A percentile compares a stretch with the other conserved stretches of the same genome.
These are phyloP conservation scores for Cladorhizidae sp. DNA, from an alignment of 37 sponge, comb jelly and placozoan species.

Conservation along the genomic window DNA sequence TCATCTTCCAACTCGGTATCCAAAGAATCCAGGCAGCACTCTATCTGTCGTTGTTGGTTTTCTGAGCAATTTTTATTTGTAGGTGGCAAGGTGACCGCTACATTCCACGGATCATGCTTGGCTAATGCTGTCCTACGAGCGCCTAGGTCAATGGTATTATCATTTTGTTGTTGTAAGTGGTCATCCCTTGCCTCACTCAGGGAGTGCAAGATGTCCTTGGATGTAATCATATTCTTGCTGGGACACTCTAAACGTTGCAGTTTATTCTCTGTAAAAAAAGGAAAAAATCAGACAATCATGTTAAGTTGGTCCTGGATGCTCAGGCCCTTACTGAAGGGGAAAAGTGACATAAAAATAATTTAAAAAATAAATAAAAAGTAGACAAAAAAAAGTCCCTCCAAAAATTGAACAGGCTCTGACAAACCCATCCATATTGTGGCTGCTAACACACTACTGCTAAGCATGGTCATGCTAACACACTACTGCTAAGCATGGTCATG, in stretches of 20 bases:
- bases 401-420: no score
- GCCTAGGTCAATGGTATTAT: neutral
- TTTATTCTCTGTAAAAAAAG: constrained; percentile 5
- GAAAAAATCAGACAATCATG: neutral
- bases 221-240: constrained; percentile 18
- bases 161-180: constrained; percentile 39
- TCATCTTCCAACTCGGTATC: no score
- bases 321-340: neutral
- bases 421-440: no score
- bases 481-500: no score
- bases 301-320: no score
- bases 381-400: neutral
- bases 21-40: no score
- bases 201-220: constrained; percentile 41
- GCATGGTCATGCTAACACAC: no score
- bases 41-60: neutral
- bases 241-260: constrained; percentile 1
- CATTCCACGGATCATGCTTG: no score
- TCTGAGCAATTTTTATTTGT: no score
- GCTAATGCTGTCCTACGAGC: no score
- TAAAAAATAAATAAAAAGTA: neutral
- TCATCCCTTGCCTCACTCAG: constrained; percentile 54
- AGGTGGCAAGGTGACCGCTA: no score
- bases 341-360: neutral
- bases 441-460: no score